Evolutionary conservation across 2,888 invertebrate species (phyloP).

Genomic region (Resseliella maxima): DNA sequence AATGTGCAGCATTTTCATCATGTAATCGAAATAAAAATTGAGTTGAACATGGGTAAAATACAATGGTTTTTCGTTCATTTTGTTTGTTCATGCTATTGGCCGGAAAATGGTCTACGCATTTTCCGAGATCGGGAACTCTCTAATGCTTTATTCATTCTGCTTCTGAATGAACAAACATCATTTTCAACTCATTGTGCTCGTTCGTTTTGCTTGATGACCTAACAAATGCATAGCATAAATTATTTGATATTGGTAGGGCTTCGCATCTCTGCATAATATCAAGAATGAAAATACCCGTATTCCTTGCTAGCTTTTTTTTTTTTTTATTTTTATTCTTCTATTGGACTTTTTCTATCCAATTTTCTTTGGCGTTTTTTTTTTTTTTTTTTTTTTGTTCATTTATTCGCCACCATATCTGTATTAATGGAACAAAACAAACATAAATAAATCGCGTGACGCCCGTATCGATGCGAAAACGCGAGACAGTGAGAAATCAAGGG

Average conservation of each 20-base stretch:
- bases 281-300: background rate
- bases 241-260: constrained; percentile 1
- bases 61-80: background rate
- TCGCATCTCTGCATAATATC: constrained; percentile 32
- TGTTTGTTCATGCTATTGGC: background rate
- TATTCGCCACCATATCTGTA: background rate
- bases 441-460: constrained; percentile 39
- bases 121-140: background rate
- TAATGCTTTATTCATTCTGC: background rate
- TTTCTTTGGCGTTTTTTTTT: background rate
- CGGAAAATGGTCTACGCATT: background rate
- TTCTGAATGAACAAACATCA: constrained; percentile 4
- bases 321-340: background rate
- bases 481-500: too few relatives aligned
- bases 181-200: background rate
- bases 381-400: background rate
- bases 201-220: background rate
- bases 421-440: background rate
- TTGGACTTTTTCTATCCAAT: background rate
- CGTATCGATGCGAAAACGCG: too few relatives aligned
- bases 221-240: constrained; percentile 52
- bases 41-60: too few relatives aligned
- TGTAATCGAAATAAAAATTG: too few relatives aligned
- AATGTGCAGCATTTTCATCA: too few relatives aligned
- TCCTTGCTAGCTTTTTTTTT: background rate